A percentile compares a stretch with the other conserved stretches of the same genome.
phyloP scores from a whole-genome alignment of 1,140 invertebrate species.

The Varroa destructor region DNA sequence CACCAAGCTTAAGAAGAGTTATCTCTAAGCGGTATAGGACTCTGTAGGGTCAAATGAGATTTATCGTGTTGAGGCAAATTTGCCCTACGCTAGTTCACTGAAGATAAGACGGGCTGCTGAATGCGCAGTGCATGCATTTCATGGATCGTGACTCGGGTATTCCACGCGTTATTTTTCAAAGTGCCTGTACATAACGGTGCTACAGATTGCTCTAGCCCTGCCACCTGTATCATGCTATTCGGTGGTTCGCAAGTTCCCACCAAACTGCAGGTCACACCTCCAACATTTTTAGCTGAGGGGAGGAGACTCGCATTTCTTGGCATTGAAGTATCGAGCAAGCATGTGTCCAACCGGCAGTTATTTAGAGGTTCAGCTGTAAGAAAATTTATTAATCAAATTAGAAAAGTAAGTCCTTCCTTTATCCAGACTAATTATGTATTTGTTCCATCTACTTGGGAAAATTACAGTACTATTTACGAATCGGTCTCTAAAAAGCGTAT shows the following conservation, averaged over 20 bases:
- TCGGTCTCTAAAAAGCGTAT: too few relatives aligned
- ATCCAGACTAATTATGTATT: too few relatives aligned
- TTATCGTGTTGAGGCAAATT: constrained; percentile 14
- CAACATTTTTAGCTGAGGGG: too few relatives aligned
- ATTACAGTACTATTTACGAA: too few relatives aligned
- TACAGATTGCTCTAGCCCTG: background rate
- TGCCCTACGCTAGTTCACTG: constrained; percentile 5
- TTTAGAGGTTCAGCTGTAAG: constrained; percentile 6
- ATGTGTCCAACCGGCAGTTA: background rate
- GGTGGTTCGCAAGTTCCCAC: too few relatives aligned
- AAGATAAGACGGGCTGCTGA: background rate
- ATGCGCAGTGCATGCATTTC: constrained; percentile 1
- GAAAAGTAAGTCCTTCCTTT: background rate
- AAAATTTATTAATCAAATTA: background rate
- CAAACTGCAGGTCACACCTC: too few relatives aligned
- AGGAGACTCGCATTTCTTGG: too few relatives aligned
- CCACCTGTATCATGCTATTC: constrained; percentile 11
- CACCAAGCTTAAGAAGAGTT: too few relatives aligned
- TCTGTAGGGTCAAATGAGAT: constrained; percentile 2
- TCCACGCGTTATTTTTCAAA: constrained; percentile 1
- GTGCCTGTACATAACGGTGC: constrained; percentile 18
- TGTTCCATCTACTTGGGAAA: too few relatives aligned
- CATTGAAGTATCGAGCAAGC: background rate
- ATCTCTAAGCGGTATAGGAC: constrained; percentile 9
- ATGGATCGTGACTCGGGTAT: background rate